Evolutionary conservation across 2,888 invertebrate genomes (phyloP), one percentile per base, ranked within the genome.

Genomic region (Cryptocephalus moraei): DNA sequence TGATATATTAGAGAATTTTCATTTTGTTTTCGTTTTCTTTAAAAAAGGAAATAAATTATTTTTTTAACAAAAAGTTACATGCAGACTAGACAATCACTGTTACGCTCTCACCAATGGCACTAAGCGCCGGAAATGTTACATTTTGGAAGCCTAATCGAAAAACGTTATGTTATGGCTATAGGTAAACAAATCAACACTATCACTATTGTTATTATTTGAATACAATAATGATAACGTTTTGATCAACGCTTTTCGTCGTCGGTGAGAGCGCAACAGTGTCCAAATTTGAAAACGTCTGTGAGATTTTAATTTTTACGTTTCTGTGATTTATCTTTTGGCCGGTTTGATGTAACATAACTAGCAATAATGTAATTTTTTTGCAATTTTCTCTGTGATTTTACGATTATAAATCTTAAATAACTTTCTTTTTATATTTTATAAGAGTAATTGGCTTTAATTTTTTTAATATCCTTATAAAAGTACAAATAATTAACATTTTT

Each of bases 281-380:
- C 22, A 22, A 22, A 22, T 22, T 22, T 22, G 22, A 36, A 36
- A 36, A 36, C 36, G n/a, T 36, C n/a, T 36, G n/a, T 36, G 6
- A 36, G 11, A 12, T 36, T 52, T 52, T 56, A 47, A 52, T 57
- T 54, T 55, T 54, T 56, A 45, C 49, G 57, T 59, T 56, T 54
- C 57, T 54, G 57, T 60, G 55, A 58, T 58, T 56, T 50, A 36
- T 36, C 12, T 50, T 48, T 58, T 58, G 64, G 64, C 63, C 63
- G 63, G 63, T 58, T 59, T 54, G 50, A 51, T 62, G 61, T 63
- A 62, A 54, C 57, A 59, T 60, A 60, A 52, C 54, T 62, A 63
- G 65, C 65, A 65, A 65, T 65, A 64, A 36, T 50, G 51, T 51
- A 53, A 49, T 45, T 54, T 56, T 51, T 54, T 59, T 61, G 61